Evolutionary conservation across 1,140 invertebrate species (phyloP).

Genomic region (Calliphora vicina): DNA sequence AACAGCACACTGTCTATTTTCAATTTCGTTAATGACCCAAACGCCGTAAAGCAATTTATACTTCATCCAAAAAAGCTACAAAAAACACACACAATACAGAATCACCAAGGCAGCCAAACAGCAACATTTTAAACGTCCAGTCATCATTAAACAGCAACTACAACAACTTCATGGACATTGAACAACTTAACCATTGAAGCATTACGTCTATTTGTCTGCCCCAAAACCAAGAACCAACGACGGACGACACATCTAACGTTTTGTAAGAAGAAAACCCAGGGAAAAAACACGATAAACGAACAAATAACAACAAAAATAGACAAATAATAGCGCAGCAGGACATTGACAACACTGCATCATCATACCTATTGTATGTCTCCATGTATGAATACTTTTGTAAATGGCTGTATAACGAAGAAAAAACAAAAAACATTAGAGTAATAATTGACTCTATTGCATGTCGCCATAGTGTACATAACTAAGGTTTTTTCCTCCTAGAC

Average conservation of each 20-base stretch:
- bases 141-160: background rate
- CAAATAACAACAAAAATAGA: constrained; percentile 44
- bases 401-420: background rate
- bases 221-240: background rate
- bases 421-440: constrained; percentile 22
- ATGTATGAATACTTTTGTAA: background rate
- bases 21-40: constrained; percentile 63
- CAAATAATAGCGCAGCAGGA: constrained; percentile 63
- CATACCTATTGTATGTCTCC: constrained; percentile 2
- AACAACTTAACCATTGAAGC: background rate
- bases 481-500: background rate
- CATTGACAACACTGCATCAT: constrained; percentile 52
- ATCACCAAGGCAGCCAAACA: constrained; percentile 8
- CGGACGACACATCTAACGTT: background rate
- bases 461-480: constrained; percentile 20
- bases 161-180: constrained; percentile 43
- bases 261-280: background rate
- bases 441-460: constrained; percentile 34
- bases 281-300: background rate
- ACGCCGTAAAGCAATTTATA: constrained; percentile 61
- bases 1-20: constrained; percentile 50
- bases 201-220: background rate
- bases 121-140: background rate
- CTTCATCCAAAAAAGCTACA: background rate
- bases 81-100: background rate